phyloP scores from a whole-genome alignment of 2,797 vertebrate species.

The Poecilia picta region DNA sequence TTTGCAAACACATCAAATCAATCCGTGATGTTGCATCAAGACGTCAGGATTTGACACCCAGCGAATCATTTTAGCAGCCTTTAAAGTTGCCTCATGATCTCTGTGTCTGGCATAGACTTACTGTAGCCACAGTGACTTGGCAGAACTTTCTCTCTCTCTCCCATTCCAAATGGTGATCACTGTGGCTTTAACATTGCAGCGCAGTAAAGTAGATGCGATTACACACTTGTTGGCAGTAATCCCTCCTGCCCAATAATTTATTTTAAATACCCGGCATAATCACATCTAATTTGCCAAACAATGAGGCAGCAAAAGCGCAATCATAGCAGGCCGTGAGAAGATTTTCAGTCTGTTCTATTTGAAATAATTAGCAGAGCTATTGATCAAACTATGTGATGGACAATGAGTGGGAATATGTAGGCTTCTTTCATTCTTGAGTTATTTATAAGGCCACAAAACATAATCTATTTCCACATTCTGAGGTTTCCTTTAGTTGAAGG shows the following conservation, averaged over 20 bases:
- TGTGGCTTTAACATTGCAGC: conserved; percentile 41
- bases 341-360: conserved; percentile 40
- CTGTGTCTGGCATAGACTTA: conserved; percentile 43
- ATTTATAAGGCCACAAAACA: background rate
- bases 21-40: conserved; percentile 18
- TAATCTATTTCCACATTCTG: background rate
- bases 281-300: conserved; percentile 56
- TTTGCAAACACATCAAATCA: conserved; percentile 24
- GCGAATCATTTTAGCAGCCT: conserved; percentile 9
- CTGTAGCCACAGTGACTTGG: conserved; percentile 30
- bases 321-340: conserved; percentile 51
- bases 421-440: background rate
- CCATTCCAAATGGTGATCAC: conserved; percentile 32
- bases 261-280: conserved; percentile 41
- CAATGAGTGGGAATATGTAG: conserved; percentile 19
- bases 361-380: conserved; percentile 50
- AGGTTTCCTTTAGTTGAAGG: background rate
- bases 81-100: conserved; percentile 24
- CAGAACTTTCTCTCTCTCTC: conserved; percentile 16
- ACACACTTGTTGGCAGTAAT: conserved; percentile 31
- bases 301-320: conserved; percentile 34
- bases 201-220: conserved; percentile 59
- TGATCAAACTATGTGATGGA: conserved; percentile 61
- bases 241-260: conserved; percentile 21
- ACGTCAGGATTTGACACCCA: background rate